Evolutionary conservation across 2,888 invertebrate species (phyloP), one percentile per base, ranked within the genome.

Genomic region (Aelia acuminata): DNA sequence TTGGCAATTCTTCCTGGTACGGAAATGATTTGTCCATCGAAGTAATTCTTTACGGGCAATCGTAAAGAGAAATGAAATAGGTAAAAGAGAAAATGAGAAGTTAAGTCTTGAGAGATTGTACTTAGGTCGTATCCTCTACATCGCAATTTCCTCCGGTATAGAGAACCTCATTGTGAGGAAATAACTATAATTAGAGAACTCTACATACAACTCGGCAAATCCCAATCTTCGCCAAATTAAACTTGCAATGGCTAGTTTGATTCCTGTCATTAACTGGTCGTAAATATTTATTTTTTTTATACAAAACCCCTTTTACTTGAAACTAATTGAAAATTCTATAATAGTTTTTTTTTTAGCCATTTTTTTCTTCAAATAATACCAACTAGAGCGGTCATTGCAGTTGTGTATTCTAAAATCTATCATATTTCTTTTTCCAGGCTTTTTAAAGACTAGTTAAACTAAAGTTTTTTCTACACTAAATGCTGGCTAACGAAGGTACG

Each of bases 151-250:
- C 26, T 57, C 26, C 15, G 43, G 43, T 43, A 4, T 43, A 43
- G 43, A 3, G 57, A n/a, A 13, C 10, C 35, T 70, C 63, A 70
- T 35, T 35, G 63, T 35, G 35, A 20, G 35, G n/a, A n/a, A 70
- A 70, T 70, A 70, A 70, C 63, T 70, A 70, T 70, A 70, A 70
- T 70, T 70, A 70, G 18, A 70, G 35, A 35, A 35, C 57, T 57
- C 26, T 70, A 35, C 35, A 70, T 70, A 31, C 63, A 35, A 70
- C 63, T 20, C 20, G 35, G 18, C 63, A 2, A 35, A 31, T 70
- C 35, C 31, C 31, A 35, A 70, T 35, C 31, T 35, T 0, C 5
- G 63, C 8, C 63, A 70, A n/a, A n/a, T 70, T 70, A 35, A 35
- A 70, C 18, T 70, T 18, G 2, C 15, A 70, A 70, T 35, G 35